Conservation (phyloP, 1,140 invertebrate species). For the Drosophila dunni region DNA sequence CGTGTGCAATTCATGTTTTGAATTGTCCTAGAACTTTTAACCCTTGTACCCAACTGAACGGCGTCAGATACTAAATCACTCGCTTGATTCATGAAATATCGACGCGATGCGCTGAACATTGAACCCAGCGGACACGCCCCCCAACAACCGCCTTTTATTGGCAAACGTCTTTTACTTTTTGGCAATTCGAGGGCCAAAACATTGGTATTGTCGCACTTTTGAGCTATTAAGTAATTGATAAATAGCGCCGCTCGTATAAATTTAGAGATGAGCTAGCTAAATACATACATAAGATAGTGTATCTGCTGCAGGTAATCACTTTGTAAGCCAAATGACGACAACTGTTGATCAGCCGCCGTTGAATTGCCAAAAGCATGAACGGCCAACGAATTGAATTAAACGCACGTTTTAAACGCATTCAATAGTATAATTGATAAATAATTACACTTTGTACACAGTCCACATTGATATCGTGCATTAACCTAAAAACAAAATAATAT, state of each 20-base stretch:
- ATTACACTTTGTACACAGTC: no score
- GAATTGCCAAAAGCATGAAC: conserved; percentile 47
- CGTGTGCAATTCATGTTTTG: conserved; percentile 71
- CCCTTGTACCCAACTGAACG: conserved; percentile 35
- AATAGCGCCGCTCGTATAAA: conserved; percentile 43
- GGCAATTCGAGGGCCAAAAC: conserved; percentile 30
- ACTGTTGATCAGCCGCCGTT: conserved; percentile 42
- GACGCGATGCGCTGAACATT: conserved; percentile 44
- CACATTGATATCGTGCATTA: conserved; percentile 64
- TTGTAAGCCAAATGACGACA: conserved; percentile 38
- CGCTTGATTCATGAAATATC: conserved; percentile 77
- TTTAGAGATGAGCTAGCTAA: conserved; percentile 52
- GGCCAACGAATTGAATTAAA: neutral
- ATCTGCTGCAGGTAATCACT: conserved; percentile 14
- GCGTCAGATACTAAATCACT: conserved; percentile 66
- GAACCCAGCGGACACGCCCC: conserved; percentile 35
- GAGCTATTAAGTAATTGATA: conserved; percentile 77
- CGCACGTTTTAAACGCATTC: conserved; percentile 3
- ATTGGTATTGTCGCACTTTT: conserved; percentile 55
- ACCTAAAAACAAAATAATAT: conserved; percentile 54
- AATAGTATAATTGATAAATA: neutral
- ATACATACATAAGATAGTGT: neutral
- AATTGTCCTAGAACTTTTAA: conserved; percentile 24
- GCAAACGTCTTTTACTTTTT: conserved; percentile 39
- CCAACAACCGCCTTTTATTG: conserved; percentile 34